Evolutionary conservation across 2,113 vertebrate species (phyloP).

Genomic region (Mormyrus iriodes): DNA sequence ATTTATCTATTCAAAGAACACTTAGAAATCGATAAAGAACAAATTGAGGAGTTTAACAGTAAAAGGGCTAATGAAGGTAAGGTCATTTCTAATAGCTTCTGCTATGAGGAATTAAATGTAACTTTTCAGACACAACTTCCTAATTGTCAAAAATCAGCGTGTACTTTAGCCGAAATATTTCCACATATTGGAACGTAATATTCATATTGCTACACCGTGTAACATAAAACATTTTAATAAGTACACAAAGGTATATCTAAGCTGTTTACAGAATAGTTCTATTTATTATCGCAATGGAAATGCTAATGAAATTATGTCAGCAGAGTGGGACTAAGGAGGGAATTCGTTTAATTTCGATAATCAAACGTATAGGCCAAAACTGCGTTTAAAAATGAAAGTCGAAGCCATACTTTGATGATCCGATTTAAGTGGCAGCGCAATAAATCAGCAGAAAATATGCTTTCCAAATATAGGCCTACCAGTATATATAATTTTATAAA

Average conservation of each 20-base stretch:
- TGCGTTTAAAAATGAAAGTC: neutral
- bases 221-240: neutral
- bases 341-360: too few relatives aligned
- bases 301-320: neutral
- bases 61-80: constrained; percentile 80
- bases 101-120: neutral
- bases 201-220: neutral
- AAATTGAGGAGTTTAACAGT: constrained; percentile 83
- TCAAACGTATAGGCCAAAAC: neutral
- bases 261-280: neutral
- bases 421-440: too few relatives aligned
- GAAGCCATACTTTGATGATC: neutral
- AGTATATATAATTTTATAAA: neutral
- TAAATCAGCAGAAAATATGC: neutral
- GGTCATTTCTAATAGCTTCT: constrained; percentile 25
- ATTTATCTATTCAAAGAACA: constrained; percentile 88
- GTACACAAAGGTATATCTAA: neutral
- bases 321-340: neutral
- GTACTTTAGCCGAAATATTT: neutral
- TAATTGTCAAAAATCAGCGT: neutral
- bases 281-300: neutral
- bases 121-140: neutral
- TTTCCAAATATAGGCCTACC: neutral
- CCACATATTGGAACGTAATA: neutral
- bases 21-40: constrained; percentile 83